Evolutionary conservation across 2,113 vertebrate genomes (phyloP).

Genomic region (Bos indicus): DNA sequence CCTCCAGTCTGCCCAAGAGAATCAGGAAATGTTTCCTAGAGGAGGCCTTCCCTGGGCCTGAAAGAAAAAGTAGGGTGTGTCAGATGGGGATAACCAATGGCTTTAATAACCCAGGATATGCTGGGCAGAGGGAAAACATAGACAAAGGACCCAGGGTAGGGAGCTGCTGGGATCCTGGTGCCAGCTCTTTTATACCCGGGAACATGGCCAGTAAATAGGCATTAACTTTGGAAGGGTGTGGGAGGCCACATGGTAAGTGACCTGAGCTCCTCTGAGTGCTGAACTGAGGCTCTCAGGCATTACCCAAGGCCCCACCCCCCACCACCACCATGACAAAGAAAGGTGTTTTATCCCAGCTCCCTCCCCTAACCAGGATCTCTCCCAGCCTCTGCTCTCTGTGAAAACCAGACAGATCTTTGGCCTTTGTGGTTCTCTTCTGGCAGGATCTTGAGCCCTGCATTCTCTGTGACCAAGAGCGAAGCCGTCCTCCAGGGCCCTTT

Average conservation of each 20-base stretch:
- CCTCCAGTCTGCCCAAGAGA: constrained; percentile 24
- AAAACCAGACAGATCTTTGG: constrained; percentile 62
- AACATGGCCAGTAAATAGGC: background rate
- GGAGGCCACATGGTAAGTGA: background rate
- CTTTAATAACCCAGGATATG: background rate
- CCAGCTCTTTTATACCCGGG: background rate
- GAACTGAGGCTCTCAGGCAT: background rate
- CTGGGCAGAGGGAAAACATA: background rate
- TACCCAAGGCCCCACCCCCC: background rate
- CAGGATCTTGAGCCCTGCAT: constrained; percentile 25
- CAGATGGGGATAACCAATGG: background rate
- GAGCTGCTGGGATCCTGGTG: background rate
- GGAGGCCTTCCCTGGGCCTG: background rate
- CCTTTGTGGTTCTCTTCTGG: constrained; percentile 60
- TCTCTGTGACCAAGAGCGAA: constrained; percentile 60
- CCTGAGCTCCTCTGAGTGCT: background rate
- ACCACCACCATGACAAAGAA: background rate
- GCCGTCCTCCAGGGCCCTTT: constrained; percentile 22
- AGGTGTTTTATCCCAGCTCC: background rate
- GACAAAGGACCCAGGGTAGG: background rate
- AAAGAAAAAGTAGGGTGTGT: background rate
- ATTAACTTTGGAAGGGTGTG: background rate
- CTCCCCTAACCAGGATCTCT: background rate
- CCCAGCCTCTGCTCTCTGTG: constrained; percentile 47
- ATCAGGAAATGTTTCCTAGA: background rate